Conservation (phyloP, 2,888 invertebrate species). For the Gerris lacustris region DNA sequence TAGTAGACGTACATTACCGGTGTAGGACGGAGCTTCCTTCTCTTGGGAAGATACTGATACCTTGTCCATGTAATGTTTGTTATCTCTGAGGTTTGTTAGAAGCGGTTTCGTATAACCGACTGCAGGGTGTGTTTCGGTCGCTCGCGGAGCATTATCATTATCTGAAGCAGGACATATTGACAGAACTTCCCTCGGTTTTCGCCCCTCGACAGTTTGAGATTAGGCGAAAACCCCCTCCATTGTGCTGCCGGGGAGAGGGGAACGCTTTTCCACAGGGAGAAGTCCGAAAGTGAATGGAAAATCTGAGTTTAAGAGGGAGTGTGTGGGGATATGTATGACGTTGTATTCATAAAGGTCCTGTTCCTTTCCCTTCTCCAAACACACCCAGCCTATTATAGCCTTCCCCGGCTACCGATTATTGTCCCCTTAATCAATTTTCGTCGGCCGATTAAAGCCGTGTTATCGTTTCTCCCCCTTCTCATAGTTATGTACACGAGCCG, state of each 20-base stretch:
- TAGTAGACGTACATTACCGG: too few species aligned
- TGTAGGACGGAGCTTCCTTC: too few species aligned
- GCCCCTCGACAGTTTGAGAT: neutral
- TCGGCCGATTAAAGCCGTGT: slow-evolving; percentile 5
- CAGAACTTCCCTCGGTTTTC: slow-evolving; percentile 3
- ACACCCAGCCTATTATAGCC: neutral
- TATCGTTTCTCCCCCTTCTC: neutral
- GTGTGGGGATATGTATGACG: too few species aligned
- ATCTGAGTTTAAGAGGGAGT: neutral
- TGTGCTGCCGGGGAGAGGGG: neutral
- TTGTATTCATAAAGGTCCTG: neutral
- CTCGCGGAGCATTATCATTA: neutral
- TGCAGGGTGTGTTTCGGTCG: neutral
- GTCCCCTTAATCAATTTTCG: slow-evolving; percentile 3
- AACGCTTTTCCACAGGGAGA: neutral
- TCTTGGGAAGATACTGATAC: neutral
- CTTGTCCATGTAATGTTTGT: neutral
- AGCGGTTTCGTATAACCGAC: neutral
- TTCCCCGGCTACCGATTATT: neutral
- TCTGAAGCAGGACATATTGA: slow-evolving; percentile 5
- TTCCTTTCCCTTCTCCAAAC: neutral
- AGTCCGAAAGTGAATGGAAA: neutral
- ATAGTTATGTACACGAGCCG: neutral
- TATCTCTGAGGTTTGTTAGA: neutral
- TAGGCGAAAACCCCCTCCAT: neutral